Conservation (phyloP, 2,888 invertebrate genomes). For the Abrostola triplasia region DNA sequence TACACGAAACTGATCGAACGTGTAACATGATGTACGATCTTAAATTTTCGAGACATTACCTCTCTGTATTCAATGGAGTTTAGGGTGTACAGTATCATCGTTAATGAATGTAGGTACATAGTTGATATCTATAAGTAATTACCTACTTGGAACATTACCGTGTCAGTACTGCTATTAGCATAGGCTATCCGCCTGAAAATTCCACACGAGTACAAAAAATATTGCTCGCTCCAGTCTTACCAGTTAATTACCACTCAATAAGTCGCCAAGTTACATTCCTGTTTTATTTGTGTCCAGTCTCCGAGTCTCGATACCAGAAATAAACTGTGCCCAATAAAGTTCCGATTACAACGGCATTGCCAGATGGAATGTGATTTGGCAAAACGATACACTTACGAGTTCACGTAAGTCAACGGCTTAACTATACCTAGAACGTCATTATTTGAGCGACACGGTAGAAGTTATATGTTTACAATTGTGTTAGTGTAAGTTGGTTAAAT, state of each 20-base stretch:
- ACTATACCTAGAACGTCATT: background rate
- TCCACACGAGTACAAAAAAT: background rate
- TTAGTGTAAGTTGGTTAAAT: no score
- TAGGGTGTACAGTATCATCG: background rate
- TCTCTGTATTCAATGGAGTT: background rate
- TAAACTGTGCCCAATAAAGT: constrained; percentile 24
- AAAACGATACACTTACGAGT: background rate
- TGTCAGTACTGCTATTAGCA: background rate
- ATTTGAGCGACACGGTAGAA: background rate
- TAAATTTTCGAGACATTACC: constrained; percentile 24
- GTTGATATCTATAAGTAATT: background rate
- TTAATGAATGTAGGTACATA: background rate
- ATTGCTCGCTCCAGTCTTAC: background rate
- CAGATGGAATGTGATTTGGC: constrained; percentile 9
- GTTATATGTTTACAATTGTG: no score
- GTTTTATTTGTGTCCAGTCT: constrained; percentile 28
- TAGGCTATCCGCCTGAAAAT: background rate
- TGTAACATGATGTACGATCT: constrained; percentile 14
- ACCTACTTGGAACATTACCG: background rate
- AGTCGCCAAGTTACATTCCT: constrained; percentile 19
- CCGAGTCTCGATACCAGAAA: constrained; percentile 26
- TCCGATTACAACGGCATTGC: constrained; percentile 8
- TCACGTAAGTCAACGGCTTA: background rate
- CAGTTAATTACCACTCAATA: constrained; percentile 26
- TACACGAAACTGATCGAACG: constrained; percentile 12